Evolutionary conservation across 2,797 vertebrate species (phyloP), one percentile per base, ranked within the genome.

Genomic region (Gallinago solitaria): DNA sequence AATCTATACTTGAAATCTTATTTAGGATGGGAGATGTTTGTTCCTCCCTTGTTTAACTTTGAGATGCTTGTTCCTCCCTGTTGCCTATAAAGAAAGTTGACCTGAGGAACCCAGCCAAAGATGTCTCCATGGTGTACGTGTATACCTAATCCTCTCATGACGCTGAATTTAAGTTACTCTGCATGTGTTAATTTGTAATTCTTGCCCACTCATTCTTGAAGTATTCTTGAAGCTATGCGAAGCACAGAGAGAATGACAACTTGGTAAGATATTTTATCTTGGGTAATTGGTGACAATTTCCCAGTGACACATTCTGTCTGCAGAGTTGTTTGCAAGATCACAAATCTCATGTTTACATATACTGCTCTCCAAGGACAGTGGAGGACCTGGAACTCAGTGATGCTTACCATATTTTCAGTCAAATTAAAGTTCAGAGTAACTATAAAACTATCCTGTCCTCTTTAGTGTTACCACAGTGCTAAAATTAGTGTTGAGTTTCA

Each of bases 371-470:
- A 59, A 91, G 70, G 56, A 83, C 43, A 63, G 35, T 5, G 10
- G 25, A 75, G 14, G 30, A 86, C 18, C 35, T 56, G n/a, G 28
- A 93, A n/a, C 10, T 76, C 48, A 57, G 28, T 39, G 57, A 45
- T 30, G 17, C 2, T 51, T 81, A 10, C 50, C n/a, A 32, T 43
- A 51, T 32, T 33, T 41, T 92, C 32, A 78, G 28, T 79, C 16
- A 75, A 83, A 83, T 8, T 32, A 41, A 86, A 87, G 35, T 81
- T 95, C 83, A 90, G 43, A 79, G 70, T 18, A 86, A 60, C 28
- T 41, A 48, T 73, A 64, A 82, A 90, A 57, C 7, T 63, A 37
- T 35, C 41, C 33, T 67, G 19, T 23, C 7, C 16, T 74, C 27
- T 77, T 81, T 70, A 33, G 35, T 56, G 25, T 28, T 84, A 60